Percentiles rank a stretch among this genome's conserved stretches.
Evolutionary conservation across 2,797 vertebrate species (phyloP).

Genomic region (Phalloptychus januarius): DNA sequence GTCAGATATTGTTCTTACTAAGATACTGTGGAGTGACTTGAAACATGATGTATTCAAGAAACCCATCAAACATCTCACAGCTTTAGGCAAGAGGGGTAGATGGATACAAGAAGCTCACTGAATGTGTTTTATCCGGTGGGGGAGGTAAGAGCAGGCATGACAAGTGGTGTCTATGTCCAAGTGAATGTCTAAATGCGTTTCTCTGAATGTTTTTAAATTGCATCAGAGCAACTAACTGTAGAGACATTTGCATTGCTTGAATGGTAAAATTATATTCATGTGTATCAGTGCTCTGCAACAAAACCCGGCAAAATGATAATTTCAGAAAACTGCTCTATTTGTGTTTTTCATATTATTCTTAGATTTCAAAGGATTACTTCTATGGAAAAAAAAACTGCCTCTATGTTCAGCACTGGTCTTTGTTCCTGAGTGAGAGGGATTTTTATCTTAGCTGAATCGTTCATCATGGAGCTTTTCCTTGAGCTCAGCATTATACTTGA

Average conservation of each 20-base stretch:
- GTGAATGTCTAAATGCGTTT: background rate
- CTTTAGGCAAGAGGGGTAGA: no score
- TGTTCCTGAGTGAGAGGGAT: background rate
- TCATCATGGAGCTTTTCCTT: background rate
- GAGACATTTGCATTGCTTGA: background rate
- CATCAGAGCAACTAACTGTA: background rate
- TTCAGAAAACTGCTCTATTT: background rate
- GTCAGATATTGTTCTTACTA: background rate
- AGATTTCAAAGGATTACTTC: background rate
- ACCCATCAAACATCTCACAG: background rate
- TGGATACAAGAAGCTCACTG: no score
- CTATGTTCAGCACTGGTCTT: background rate
- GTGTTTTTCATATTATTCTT: background rate
- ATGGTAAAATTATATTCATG: background rate
- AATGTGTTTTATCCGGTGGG: background rate
- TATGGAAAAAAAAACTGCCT: background rate
- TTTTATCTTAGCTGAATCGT: background rate
- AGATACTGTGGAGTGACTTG: background rate
- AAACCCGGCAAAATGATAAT: background rate
- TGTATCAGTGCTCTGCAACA: background rate
- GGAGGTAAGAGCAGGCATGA: background rate
- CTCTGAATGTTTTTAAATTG: background rate
- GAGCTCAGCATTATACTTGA: constrained; percentile 12
- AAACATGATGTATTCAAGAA: background rate
- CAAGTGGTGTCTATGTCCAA: background rate